These are phyloP conservation scores for Corynorhinus townsendii DNA, from an alignment of 2,113 vertebrate genomes.

Conservation along the genomic window DNA sequence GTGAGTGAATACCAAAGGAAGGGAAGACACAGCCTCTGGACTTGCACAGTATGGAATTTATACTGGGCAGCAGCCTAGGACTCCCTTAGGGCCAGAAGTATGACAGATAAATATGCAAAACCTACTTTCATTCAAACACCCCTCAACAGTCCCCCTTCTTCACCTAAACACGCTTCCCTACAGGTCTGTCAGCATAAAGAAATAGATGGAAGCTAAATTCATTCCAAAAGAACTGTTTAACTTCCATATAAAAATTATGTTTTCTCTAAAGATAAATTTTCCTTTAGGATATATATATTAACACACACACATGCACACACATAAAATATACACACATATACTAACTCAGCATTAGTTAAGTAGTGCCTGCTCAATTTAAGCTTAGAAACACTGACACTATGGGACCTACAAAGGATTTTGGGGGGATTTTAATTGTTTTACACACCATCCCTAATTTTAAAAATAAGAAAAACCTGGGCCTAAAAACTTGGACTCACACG, in stretches of 20 bases:
- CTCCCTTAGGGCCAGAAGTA: neutral
- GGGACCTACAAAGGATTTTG: neutral
- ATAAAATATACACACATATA: neutral
- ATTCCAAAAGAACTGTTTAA: neutral
- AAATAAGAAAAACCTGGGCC: neutral
- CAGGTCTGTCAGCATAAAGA: neutral
- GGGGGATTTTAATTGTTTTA: neutral
- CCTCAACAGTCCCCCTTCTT: neutral
- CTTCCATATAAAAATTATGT: neutral
- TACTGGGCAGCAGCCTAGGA: neutral
- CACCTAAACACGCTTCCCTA: neutral
- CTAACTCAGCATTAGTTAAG: neutral
- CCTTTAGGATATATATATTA: neutral
- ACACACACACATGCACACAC: neutral
- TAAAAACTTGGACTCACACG: neutral
- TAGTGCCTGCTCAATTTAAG: neutral
- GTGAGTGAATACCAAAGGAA: neutral
- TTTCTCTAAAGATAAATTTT: neutral
- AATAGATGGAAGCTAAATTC: constrained; percentile 8
- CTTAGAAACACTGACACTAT: neutral
- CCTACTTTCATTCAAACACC: neutral
- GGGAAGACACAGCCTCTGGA: neutral
- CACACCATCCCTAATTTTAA: neutral
- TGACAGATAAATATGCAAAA: constrained; percentile 41
- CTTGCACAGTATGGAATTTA: neutral